A percentile compares a stretch with the other conserved stretches of the same genome.
phyloP scores from a whole-genome alignment of 1,140 invertebrate species.

The Camponotus pennsylvanicus region DNA sequence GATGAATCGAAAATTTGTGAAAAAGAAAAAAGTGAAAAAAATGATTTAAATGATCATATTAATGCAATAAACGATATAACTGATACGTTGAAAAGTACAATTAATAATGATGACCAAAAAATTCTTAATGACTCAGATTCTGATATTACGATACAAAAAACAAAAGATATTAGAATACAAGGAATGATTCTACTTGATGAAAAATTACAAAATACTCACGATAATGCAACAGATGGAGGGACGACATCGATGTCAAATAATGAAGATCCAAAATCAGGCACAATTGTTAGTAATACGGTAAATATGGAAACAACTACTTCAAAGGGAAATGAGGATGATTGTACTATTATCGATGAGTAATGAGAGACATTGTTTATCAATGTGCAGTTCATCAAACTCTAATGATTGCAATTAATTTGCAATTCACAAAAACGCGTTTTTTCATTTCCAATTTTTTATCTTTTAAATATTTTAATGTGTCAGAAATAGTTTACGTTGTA shows the following conservation, averaged over 20 bases:
- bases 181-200: background rate
- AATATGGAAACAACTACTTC: background rate
- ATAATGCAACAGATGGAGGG: background rate
- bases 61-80: background rate
- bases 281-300: background rate
- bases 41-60: background rate
- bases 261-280: background rate
- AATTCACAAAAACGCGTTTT: background rate
- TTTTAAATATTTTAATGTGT: background rate
- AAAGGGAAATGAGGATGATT: conserved; percentile 48
- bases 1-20: background rate
- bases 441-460: conserved; percentile 11
- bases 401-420: background rate
- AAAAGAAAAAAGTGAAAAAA: background rate
- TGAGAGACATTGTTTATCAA: conserved; percentile 19
- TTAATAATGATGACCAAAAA: background rate
- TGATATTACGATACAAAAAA: background rate
- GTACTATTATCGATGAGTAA: conserved; percentile 69
- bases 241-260: background rate
- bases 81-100: background rate
- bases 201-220: background rate
- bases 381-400: conserved; percentile 11
- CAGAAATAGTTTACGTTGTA: conserved; percentile 5
- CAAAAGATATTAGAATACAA: background rate
- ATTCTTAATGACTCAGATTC: background rate